phyloP scores from a whole-genome alignment of 2,113 vertebrate species.

The Myotis davidii region DNA sequence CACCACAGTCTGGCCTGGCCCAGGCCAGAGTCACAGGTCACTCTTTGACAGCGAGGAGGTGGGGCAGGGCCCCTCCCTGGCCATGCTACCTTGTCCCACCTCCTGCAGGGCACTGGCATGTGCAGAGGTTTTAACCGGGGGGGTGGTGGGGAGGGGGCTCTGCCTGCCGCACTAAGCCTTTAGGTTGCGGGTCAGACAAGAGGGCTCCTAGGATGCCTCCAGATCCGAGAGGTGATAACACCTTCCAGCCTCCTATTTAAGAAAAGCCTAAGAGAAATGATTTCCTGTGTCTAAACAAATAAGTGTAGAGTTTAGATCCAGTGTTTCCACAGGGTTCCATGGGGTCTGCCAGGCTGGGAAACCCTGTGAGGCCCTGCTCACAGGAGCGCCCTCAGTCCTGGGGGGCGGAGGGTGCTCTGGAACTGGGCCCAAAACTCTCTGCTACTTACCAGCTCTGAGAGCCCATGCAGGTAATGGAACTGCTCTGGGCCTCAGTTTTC shows the following conservation, averaged over 20 bases:
- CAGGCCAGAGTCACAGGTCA: background rate
- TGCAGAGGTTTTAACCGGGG: background rate
- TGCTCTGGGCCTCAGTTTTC: background rate
- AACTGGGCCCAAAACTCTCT: background rate
- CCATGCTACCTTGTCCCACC: background rate
- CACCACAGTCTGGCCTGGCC: background rate
- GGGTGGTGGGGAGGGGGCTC: background rate
- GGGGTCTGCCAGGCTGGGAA: background rate
- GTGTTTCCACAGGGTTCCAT: background rate
- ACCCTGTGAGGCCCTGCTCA: background rate
- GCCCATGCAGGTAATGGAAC: background rate
- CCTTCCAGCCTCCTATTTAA: background rate
- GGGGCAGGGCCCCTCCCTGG: background rate
- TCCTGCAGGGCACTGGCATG: background rate
- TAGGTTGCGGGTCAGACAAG: background rate
- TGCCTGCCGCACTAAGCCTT: background rate
- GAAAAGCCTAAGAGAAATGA: background rate
- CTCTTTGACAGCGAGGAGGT: background rate
- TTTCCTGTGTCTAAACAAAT: background rate
- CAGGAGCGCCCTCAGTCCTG: background rate
- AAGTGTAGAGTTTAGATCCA: background rate
- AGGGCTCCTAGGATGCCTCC: background rate
- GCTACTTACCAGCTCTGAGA: background rate
- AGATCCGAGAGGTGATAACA: background rate
- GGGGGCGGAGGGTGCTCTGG: background rate